A percentile compares a stretch with the other conserved stretches of the same genome.
phyloP scores from a whole-genome alignment of 2,888 invertebrate genomes.

The Gibbula magus region DNA sequence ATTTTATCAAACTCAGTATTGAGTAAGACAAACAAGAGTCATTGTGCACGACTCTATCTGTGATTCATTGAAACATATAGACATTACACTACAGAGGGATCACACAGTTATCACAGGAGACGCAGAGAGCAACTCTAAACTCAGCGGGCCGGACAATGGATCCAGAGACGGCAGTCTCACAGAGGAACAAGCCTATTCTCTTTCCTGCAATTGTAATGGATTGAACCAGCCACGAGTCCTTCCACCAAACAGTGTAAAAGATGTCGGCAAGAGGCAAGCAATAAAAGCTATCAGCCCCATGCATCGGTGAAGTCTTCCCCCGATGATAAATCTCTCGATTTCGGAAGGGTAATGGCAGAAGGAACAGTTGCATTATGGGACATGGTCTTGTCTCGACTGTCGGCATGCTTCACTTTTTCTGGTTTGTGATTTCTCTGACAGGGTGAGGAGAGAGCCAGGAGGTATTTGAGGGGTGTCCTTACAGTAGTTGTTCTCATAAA shows the following conservation, averaged over 20 bases:
- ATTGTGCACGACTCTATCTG: too few species aligned
- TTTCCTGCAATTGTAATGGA: neutral
- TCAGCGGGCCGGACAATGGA: too few species aligned
- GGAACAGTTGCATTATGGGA: slow-evolving; percentile 10
- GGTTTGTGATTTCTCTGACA: neutral
- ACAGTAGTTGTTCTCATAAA: too few species aligned
- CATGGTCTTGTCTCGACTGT: neutral
- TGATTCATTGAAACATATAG: too few species aligned
- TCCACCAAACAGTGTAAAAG: neutral
- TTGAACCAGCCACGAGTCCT: neutral
- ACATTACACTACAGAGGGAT: too few species aligned
- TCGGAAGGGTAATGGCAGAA: slow-evolving; percentile 3
- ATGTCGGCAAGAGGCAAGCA: neutral
- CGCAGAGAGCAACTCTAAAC: too few species aligned
- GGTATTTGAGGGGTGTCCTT: too few species aligned
- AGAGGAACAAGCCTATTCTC: too few species aligned
- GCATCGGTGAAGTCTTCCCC: neutral
- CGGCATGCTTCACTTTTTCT: neutral
- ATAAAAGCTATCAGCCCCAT: neutral
- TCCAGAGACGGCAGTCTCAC: too few species aligned
- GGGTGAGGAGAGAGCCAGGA: neutral
- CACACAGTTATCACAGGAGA: too few species aligned
- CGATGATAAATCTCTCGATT: neutral
- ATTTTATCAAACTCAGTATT: too few species aligned
- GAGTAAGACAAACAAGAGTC: too few species aligned